phyloP scores from a whole-genome alignment of 2,888 invertebrate species.

The Celastrina argiolus region DNA sequence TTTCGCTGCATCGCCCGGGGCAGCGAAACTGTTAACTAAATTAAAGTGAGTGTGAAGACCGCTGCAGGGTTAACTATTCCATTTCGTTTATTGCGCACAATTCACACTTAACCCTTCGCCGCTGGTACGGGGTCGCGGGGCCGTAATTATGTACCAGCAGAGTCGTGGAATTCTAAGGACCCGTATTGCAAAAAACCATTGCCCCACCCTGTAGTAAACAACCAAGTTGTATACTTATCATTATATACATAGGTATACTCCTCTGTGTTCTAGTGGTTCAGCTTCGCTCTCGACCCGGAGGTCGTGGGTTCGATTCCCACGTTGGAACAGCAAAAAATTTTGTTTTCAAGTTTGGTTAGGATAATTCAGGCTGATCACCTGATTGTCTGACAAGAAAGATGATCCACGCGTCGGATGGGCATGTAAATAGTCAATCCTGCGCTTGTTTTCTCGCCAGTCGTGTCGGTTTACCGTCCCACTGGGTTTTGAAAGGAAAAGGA shows the following conservation, averaged over 20 bases:
- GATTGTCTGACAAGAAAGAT: too few relatives aligned
- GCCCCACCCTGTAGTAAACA: background rate
- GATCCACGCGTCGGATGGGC: too few relatives aligned
- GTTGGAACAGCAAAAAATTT: too few relatives aligned
- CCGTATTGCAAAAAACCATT: conserved; percentile 36
- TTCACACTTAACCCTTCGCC: conserved; percentile 65
- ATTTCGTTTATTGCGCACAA: conserved; percentile 75
- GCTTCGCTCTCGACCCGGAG: too few relatives aligned
- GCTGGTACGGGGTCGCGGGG: conserved; percentile 41
- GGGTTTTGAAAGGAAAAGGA: too few relatives aligned
- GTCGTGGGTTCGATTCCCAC: too few relatives aligned
- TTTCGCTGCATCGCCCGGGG: conserved; percentile 67
- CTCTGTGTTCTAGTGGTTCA: too few relatives aligned
- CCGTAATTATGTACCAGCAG: conserved; percentile 37
- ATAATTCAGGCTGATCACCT: too few relatives aligned
- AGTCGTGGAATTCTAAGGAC: conserved; percentile 39
- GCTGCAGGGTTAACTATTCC: conserved; percentile 77
- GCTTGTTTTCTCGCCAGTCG: too few relatives aligned
- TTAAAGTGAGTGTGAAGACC: conserved; percentile 77
- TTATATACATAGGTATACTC: background rate
- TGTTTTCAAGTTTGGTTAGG: too few relatives aligned
- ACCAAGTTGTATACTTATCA: background rate
- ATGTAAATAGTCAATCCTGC: too few relatives aligned
- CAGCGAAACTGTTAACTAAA: conserved; percentile 75
- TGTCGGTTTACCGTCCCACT: too few relatives aligned